phyloP scores from a whole-genome alignment of 2,113 vertebrate genomes.

The Tauraco erythrolophus region DNA sequence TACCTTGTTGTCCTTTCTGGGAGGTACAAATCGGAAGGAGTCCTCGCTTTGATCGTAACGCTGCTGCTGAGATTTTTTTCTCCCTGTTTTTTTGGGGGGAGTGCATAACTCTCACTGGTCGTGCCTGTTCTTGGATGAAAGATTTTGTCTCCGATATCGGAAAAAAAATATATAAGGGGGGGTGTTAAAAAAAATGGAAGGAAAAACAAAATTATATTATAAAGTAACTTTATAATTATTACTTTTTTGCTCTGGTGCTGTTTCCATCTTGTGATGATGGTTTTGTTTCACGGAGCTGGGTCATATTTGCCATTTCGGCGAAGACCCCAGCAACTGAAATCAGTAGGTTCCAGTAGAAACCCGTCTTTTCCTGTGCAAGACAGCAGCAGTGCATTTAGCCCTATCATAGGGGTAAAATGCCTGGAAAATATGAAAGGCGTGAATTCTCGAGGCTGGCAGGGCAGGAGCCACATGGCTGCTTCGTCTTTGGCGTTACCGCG shows the following conservation, averaged over 20 bases:
- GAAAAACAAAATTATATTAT: too few relatives aligned
- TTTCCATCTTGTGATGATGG: too few relatives aligned
- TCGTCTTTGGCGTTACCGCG: neutral
- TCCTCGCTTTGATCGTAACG: slow-evolving; percentile 73
- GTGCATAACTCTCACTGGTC: neutral
- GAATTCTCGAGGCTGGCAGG: neutral
- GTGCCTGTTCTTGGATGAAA: neutral
- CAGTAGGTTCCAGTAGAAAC: neutral
- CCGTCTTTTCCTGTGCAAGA: neutral
- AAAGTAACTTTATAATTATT: too few relatives aligned
- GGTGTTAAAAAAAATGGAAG: neutral
- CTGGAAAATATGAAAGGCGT: neutral
- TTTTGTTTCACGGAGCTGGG: neutral
- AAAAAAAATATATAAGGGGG: neutral
- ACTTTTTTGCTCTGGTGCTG: too few relatives aligned
- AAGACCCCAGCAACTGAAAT: neutral
- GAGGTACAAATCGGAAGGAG: slow-evolving; percentile 53
- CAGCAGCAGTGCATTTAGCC: too few relatives aligned
- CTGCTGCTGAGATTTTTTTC: slow-evolving; percentile 75
- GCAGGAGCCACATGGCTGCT: neutral
- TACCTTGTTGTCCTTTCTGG: slow-evolving; percentile 76
- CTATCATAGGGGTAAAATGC: too few relatives aligned
- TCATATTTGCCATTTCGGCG: too few relatives aligned
- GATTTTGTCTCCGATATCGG: neutral
- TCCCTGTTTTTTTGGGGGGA: neutral